Conservation (phyloP, 2,113 vertebrate species). For the Polyodon spathula region DNA sequence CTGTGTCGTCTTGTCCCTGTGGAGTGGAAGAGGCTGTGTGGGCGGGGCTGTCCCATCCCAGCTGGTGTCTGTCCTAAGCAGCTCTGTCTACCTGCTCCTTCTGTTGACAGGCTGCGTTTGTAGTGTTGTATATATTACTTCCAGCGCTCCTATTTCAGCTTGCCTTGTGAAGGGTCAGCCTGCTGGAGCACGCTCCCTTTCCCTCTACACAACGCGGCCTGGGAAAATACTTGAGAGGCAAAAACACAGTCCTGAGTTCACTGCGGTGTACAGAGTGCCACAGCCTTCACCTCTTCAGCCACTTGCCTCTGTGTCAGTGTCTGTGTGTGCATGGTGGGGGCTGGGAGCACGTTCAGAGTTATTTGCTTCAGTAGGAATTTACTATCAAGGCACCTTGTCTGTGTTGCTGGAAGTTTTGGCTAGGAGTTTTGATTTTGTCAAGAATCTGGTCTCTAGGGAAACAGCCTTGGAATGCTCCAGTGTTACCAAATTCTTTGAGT, state of each 20-base stretch:
- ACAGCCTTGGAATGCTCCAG: slow-evolving; percentile 3
- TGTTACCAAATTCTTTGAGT: slow-evolving; percentile 25
- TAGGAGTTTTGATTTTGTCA: slow-evolving; percentile 16
- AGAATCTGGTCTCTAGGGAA: slow-evolving; percentile 26
- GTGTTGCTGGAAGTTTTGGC: slow-evolving; percentile 14
- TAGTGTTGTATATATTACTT: background rate
- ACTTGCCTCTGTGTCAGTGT: slow-evolving; percentile 10
- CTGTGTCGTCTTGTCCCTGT: slow-evolving; percentile 21
- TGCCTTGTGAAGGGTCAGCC: slow-evolving; percentile 20
- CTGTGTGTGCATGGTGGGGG: slow-evolving; percentile 10
- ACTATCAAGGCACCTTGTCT: background rate
- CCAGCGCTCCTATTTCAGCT: no score
- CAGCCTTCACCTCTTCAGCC: slow-evolving; percentile 14
- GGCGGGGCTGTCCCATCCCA: background rate
- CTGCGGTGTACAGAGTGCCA: slow-evolving; percentile 21
- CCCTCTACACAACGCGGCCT: slow-evolving; percentile 6
- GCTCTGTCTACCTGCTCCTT: slow-evolving; percentile 14
- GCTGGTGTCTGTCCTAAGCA: background rate
- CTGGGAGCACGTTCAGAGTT: background rate
- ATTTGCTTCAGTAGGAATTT: background rate
- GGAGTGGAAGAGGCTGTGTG: slow-evolving; percentile 1
- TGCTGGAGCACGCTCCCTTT: slow-evolving; percentile 4
- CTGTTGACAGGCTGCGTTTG: slow-evolving; percentile 11
- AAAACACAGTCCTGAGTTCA: slow-evolving; percentile 9
- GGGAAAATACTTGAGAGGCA: slow-evolving; percentile 14